Percentiles rank a stretch among this genome's conserved stretches.
These are phyloP conservation scores for Orthosia gothica DNA, from an alignment of 2,888 invertebrate genomes.

Conservation along the genomic window DNA sequence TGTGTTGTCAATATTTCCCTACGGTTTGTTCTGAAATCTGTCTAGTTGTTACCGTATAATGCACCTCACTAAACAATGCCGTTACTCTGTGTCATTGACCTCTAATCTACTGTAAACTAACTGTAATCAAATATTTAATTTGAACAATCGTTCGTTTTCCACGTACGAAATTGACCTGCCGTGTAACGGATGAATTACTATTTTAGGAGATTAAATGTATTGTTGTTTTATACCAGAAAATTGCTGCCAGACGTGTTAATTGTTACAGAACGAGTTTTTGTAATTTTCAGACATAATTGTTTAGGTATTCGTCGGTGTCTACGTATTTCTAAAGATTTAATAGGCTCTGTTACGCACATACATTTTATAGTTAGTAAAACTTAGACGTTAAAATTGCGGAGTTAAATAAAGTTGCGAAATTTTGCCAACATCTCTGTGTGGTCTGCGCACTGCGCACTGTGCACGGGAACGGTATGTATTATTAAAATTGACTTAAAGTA, in stretches of 20 bases:
- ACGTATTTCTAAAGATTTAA: slow-evolving; percentile 47
- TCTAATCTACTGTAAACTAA: slow-evolving; percentile 86
- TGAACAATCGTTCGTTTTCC: slow-evolving; percentile 77
- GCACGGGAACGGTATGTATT: slow-evolving; percentile 14
- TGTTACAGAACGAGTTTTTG: slow-evolving; percentile 56
- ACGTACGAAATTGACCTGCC: slow-evolving; percentile 77
- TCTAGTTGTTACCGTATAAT: slow-evolving; percentile 59
- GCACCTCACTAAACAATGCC: slow-evolving; percentile 72
- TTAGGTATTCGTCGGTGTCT: slow-evolving; percentile 14
- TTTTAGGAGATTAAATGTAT: slow-evolving; percentile 58
- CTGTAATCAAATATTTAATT: slow-evolving; percentile 88
- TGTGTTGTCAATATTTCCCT: slow-evolving; percentile 26
- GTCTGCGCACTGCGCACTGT: slow-evolving; percentile 21
- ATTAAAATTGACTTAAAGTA: slow-evolving; percentile 32
- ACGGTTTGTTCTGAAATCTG: slow-evolving; percentile 38
- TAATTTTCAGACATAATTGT: slow-evolving; percentile 44
- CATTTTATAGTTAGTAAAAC: slow-evolving; percentile 26
- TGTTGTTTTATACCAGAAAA: slow-evolving; percentile 44
- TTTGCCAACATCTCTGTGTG: slow-evolving; percentile 19
- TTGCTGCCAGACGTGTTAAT: slow-evolving; percentile 35
- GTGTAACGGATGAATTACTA: slow-evolving; percentile 67
- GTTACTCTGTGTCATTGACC: slow-evolving; percentile 81
- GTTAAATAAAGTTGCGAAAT: slow-evolving; percentile 37
- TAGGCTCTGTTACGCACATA: slow-evolving; percentile 24
- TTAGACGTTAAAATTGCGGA: slow-evolving; percentile 26